phyloP scores from a whole-genome alignment of 2,888 invertebrate species.

The Germaria angustata region DNA sequence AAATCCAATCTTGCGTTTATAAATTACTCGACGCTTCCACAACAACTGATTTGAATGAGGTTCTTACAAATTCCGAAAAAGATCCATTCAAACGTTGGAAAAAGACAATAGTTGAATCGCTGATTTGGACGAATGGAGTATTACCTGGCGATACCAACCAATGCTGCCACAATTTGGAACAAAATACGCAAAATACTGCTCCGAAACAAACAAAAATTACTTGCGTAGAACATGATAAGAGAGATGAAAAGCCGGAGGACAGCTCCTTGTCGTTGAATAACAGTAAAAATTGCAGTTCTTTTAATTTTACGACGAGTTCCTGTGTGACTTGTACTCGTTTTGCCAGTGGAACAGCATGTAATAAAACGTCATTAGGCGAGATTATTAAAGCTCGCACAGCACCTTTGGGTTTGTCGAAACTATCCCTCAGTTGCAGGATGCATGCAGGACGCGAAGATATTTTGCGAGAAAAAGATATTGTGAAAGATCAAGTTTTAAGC shows the following conservation, averaged over 20 bases:
- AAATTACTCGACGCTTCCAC: slow-evolving; percentile 71
- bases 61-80: slow-evolving; percentile 68
- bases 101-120: slow-evolving; percentile 70
- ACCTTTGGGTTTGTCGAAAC: slow-evolving; percentile 3
- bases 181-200: slow-evolving; percentile 68
- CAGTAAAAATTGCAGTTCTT: slow-evolving; percentile 69
- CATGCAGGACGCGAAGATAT: slow-evolving; percentile 4
- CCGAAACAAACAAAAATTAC: slow-evolving; percentile 71
- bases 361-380: slow-evolving; percentile 12
- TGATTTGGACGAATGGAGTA: slow-evolving; percentile 69
- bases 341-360: slow-evolving; percentile 58
- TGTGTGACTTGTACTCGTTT: slow-evolving; percentile 68
- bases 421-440: slow-evolving; percentile 66
- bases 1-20: slow-evolving; percentile 67
- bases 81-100: slow-evolving; percentile 72
- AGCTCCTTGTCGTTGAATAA: slow-evolving; percentile 60
- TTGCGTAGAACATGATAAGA: neutral
- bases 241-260: neutral
- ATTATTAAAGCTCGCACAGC: slow-evolving; percentile 59
- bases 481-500: slow-evolving; percentile 14
- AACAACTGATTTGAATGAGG: slow-evolving; percentile 70
- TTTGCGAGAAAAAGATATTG: neutral
- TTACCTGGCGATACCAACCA: slow-evolving; percentile 72
- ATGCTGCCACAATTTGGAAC: slow-evolving; percentile 65
- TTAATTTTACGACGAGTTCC: slow-evolving; percentile 72